Conservation (phyloP, 2,888 invertebrate genomes). For the Orgyia antiqua region DNA sequence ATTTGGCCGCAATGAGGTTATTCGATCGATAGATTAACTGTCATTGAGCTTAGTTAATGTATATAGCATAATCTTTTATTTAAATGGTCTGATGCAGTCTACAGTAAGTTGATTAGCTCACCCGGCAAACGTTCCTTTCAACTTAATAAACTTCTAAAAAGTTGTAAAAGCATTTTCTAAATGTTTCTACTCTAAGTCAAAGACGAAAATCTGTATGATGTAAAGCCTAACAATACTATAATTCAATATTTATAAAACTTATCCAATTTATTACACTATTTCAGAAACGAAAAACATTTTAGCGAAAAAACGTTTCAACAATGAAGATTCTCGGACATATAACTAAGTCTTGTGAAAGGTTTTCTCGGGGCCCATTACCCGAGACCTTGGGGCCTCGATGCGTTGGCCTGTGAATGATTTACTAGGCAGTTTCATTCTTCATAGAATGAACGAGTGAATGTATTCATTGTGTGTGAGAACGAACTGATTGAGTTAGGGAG, state of each 20-base stretch:
- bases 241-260: background rate
- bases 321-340: slow-evolving; percentile 12
- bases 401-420: slow-evolving; percentile 39
- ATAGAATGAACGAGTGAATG: slow-evolving; percentile 15
- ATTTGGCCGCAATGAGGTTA: slow-evolving; percentile 6
- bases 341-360: slow-evolving; percentile 18
- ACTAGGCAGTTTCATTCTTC: slow-evolving; percentile 32
- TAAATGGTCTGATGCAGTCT: too few species aligned
- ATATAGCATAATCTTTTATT: too few species aligned
- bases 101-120: too few species aligned
- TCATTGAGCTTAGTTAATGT: too few species aligned
- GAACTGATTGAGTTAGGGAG: slow-evolving; percentile 17
- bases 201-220: too few species aligned
- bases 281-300: slow-evolving; percentile 1
- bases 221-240: too few species aligned
- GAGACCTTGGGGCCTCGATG: slow-evolving; percentile 24
- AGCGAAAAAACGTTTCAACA: slow-evolving; percentile 1
- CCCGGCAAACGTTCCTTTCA: too few species aligned
- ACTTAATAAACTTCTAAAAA: too few species aligned
- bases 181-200: too few species aligned
- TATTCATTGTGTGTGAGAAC: slow-evolving; percentile 10
- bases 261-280: background rate
- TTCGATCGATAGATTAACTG: too few species aligned
- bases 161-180: too few species aligned
- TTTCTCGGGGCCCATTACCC: slow-evolving; percentile 22